Conservation (phyloP, 2,888 invertebrate species). For the Caenorhabditis uteleia region DNA sequence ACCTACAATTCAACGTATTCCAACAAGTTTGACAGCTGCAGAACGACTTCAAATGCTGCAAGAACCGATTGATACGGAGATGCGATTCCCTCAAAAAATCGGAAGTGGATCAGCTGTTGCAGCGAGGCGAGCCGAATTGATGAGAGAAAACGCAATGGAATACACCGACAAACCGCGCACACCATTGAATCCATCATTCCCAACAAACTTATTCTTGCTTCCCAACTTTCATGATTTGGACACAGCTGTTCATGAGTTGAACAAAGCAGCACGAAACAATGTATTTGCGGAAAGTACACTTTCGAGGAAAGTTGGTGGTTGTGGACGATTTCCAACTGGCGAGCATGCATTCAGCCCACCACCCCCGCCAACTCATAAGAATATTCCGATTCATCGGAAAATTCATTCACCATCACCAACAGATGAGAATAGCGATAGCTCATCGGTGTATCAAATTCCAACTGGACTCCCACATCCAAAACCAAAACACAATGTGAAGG, state of each 20-base stretch:
- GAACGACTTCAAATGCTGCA: constrained; percentile 66
- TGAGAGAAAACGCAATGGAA: constrained; percentile 38
- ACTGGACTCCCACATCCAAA: constrained; percentile 66
- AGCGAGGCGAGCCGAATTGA: constrained; percentile 51
- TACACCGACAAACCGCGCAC: constrained; percentile 21
- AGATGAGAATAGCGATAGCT: constrained; percentile 46
- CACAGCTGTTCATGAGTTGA: constrained; percentile 53
- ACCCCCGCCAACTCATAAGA: constrained; percentile 1
- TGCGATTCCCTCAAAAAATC: constrained; percentile 37
- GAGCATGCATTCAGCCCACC: constrained; percentile 55
- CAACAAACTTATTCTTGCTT: constrained; percentile 18
- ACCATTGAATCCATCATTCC: constrained; percentile 36
- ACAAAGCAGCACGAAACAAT: constrained; percentile 18
- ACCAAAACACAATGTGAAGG: constrained; percentile 68
- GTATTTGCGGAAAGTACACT: constrained; percentile 8
- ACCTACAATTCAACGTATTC: constrained; percentile 49
- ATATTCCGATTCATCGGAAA: constrained; percentile 21
- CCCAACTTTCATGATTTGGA: constrained; percentile 62
- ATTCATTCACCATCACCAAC: constrained; percentile 51
- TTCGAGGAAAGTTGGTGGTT: constrained; percentile 46
- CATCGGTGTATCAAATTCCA: constrained; percentile 54
- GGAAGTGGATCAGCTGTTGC: constrained; percentile 55
- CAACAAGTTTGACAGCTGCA: constrained; percentile 61
- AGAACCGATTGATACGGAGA: constrained; percentile 51
- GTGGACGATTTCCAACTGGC: constrained; percentile 63